Evolutionary conservation across 2,888 invertebrate species (phyloP), one percentile per base, ranked within the genome.

Genomic region (Perdita meconis): DNA sequence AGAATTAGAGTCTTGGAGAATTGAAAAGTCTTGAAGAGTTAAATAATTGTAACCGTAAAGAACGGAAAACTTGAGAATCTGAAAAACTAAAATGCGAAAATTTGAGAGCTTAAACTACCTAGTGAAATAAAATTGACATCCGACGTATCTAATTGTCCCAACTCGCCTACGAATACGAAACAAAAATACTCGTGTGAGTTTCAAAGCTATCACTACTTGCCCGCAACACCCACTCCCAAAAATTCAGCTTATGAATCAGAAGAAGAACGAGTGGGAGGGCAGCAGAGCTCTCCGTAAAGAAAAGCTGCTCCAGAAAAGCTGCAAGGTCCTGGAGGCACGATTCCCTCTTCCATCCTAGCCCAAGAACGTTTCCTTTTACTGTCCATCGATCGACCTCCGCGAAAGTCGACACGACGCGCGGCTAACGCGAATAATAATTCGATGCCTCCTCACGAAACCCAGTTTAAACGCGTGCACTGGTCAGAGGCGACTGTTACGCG

Each of bases 371-470:
- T 40, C 24, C 40, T 50, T 47, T 70, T 56, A 55, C 34, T 1
- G 19, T 12, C 26, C 12, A 59, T 72, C 59, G 53, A 53, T 60
- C 13, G 69, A 13, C 50, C 50, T 40, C 16, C 19, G 59, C 47
- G 47, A 47, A 22, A 47, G 47, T 47, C 47, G 19, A 47, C 24
- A 16, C 22, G 51, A 16, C 12, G 34, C 2, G 6, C 36, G 47
- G 12, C 55, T 6, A 13, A 44, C 16, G 60, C 22, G 53, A 50
- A 68, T 70, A 61, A 61, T 61, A 73, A 70, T 42, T 53, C 34
- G 1, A 47, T 47, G 10, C 47, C 47, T 47, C 19, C 30, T 50
- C 36, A 44, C 50, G 65, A 66, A 56, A 70, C 44, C 38, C 22
- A 47, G 47, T 47, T n/a, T 70, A 26, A 42, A 60, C 69, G 51